These are phyloP conservation scores for Netelia melanura DNA, from an alignment of 2,888 invertebrate species.

Conservation along the genomic window DNA sequence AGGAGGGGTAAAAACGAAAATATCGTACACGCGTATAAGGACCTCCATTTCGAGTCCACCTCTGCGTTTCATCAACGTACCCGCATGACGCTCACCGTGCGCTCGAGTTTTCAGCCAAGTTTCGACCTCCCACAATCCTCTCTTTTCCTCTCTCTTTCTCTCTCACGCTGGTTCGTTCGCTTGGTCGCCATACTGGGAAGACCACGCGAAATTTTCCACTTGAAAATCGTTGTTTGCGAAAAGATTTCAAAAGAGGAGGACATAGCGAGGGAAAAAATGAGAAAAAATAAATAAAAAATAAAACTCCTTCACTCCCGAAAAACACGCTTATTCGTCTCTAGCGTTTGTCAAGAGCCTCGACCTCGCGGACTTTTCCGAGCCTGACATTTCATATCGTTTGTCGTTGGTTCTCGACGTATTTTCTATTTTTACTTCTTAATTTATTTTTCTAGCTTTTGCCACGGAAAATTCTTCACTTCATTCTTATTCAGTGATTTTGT, in stretches of 20 bases:
- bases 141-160: too few species aligned
- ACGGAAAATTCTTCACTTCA: not conserved
- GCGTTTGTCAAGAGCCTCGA: constrained; percentile 5
- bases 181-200: not conserved
- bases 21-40: constrained; percentile 31
- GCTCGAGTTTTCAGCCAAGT: constrained; percentile 7
- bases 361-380: constrained; percentile 21
- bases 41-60: not conserved
- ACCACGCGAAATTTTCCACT: not conserved
- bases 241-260: not conserved
- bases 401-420: not conserved
- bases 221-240: not conserved
- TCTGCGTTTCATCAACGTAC: not conserved
- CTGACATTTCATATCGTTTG: constrained; percentile 10
- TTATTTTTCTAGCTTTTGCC: not conserved
- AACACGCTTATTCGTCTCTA: not conserved
- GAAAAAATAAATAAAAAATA: not conserved
- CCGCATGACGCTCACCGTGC: not conserved
- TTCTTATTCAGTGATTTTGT: not conserved
- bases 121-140: not conserved
- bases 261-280: not conserved
- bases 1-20: constrained; percentile 23
- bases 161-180: too few species aligned
- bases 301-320: not conserved
- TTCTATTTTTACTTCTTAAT: not conserved